Evolutionary conservation across 2,888 invertebrate genomes (phyloP), one percentile per base, ranked within the genome.

Genomic region (Clunio marinus): DNA sequence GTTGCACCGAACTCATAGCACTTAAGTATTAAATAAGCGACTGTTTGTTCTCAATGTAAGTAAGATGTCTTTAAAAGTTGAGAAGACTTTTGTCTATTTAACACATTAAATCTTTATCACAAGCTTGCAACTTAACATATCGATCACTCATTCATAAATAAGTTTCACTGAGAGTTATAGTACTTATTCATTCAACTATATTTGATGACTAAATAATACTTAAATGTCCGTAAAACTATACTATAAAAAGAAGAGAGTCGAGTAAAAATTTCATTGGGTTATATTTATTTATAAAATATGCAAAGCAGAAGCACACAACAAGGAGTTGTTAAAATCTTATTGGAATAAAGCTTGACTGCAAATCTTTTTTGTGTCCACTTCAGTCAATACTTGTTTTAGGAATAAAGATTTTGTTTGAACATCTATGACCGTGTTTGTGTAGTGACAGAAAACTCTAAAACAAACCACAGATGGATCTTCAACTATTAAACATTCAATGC

Each of bases 1-100:
- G 35, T 8, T 37, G 8, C 13, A 66, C 51, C 3, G 66, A 51
- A 55, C 66, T 66, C 55, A 63, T 63, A 22, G 24, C 35, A 55
- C n/a, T n/a, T n/a, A n/a, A n/a, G n/a, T n/a, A n/a, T n/a, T n/a
- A n/a, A n/a, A 35, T 35, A 8, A 35, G 35, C 35, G 10, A 7
- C 13, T 35, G 7, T 35, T 8, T 8, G 7, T 35, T 35, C 13
- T 55, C 55, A 10, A 55, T 22, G 13, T 55, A 55, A 10, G n/a
- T 46, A 4, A 46, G 46, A 7, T 13, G 17, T 46, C 13, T 46
- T 13, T 46, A 7, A 7, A 15, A 13, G 3, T 20, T 55, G 17
- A 41, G 10, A 8, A 4, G 4, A 32, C 32, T 4, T 7, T 32
- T 32, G 4, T 8, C 32, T 4, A 32, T 32, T 4, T 7, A 32